Evolutionary conservation across 2,888 invertebrate genomes (phyloP), one percentile per base, ranked within the genome.

Genomic region (Gonocerus acuteangulatus): DNA sequence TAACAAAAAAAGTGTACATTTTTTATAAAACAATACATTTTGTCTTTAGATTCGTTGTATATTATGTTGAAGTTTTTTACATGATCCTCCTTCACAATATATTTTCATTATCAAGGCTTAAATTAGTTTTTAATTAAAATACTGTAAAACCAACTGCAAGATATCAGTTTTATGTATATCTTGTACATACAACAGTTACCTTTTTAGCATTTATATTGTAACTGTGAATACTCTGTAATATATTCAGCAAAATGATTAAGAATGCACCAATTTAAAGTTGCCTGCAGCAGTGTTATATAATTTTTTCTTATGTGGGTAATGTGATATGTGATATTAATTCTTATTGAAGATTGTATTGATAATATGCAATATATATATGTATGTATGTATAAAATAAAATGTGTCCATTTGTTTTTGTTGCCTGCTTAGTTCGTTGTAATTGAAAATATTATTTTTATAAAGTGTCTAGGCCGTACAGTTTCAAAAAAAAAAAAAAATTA

Each of bases 111-210:
- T 57, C 47, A 34, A 47, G 57, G 57, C 57, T 57, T 57, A n/a
- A 57, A 36, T 48, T 57, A 56, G 48, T 45, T 57, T 59, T 48
- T 58, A 58, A 42, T 48, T 58, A 39, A 49, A 57, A 27, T 57
- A 48, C 39, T 39, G 39, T 39, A 15, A 39, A 39, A 39, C n/a
- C 15, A 11, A 39, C n/a, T n/a, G 27, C 59, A 51, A 58, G 60
- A 62, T 65, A 62, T 63, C 61, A 63, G 62, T 63, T 65, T 65
- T 65, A 60, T 63, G 62, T 56, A 62, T 62, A 62, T 65, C 62
- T 62, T 65, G 63, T 60, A 13, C 22, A 42, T 49, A 62, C 27
- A 9, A 42, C 62, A 63, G 62, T 65, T 65, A 65, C 64, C 60
- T 63, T 62, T 63, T 65, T 65, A 62, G 62, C 62, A 62, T 65